Base-by-base conservation (phyloP, 2,113 vertebrate species). In the Sylvietta virens region DNA sequence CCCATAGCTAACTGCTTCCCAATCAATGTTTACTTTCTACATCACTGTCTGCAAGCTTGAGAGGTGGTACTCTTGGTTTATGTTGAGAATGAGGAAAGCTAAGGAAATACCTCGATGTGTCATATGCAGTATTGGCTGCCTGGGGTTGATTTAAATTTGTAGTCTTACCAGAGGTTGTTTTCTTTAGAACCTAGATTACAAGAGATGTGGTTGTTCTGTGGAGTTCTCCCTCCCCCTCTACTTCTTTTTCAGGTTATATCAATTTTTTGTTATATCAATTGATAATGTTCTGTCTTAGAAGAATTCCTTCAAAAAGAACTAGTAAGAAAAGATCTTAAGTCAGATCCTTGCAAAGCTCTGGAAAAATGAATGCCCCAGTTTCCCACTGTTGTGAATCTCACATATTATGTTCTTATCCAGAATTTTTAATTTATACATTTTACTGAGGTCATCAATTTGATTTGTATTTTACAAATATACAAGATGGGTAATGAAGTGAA, bases 401-500 rank as follows among this genome's bases (percentile, higher is more conserved):
- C 33, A 67, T 35, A 74, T 20, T 42, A 24, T 37, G 18, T 31
- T 85, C 21, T 77, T 82, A 65, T 54, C 66, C 33, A 65, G 6
- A 11, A 90, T 92, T 90, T 92, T 85, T 78, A 91, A 89, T 82
- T 33, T 23, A 80, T 72, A 53, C 4, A 40, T 78, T 16, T 74
- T 71, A 88, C 51, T n/a, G 44, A 85, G 50, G n/a, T 88, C 50
- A 66, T 79, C 71, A 85, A 11, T 42, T 71, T 76, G 53, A 28
- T 94, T 86, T 13, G 3, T 67, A 78, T 81, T 87, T 92, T 87
- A 65, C 42, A 85, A 56, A 78, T 92, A 28, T 62, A 78, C n/a
- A 87, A 94, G 92, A 89, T 35, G 30, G 79, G 66, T 56, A 82
- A 57, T 39, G 53, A 94, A 95, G 70, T 60, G 61, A 94, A 86